Base-by-base conservation (phyloP, 2,888 invertebrate genomes). In the Acleris laterana region DNA sequence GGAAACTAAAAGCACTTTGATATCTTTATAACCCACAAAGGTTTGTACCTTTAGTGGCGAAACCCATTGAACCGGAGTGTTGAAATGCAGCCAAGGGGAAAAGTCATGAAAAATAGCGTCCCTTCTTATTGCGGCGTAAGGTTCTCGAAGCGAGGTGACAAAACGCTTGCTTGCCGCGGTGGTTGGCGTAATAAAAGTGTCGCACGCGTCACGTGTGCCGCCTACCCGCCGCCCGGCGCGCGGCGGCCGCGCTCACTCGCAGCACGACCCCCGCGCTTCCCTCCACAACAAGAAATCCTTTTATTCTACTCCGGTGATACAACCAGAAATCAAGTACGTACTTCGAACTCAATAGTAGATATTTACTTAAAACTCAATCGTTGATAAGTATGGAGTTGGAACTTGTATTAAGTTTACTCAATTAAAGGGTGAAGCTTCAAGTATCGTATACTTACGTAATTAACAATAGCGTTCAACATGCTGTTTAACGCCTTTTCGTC, bases 51-150 rank as follows among this genome's bases (percentile, higher is more conserved):
- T 57, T 66, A 66, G 66, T 57, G 62, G 62, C 72, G 75, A 74
- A 80, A 82, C 75, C 84, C 79, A 85, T 84, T 86, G 80, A 84
- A 79, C 82, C 78, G 78, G 82, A 84, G 81, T 82, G 79, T 78
- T 80, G 79, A 84, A 85, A 87, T 81, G 84, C 84, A 85, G 82
- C 78, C 79, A 80, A 78, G 78, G 83, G 82, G 84, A 87, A 87
- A 85, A 82, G 82, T 84, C 83, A 83, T 84, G 84, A 84, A 84
- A 86, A 85, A 85, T 84, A 78, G 80, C 80, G 77, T 81, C 57
- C 66, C 77, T 79, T 79, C 79, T 82, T 84, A 77, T 80, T 82
- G 80, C 78, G 73, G 72, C 74, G 79, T 81, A 81, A 85, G 81
- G 76, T 81, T 83, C 82, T 85, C 80, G 81, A 84, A 85, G 66